Conservation (phyloP, 2,888 invertebrate genomes). For the Cyaniris semiargus region DNA sequence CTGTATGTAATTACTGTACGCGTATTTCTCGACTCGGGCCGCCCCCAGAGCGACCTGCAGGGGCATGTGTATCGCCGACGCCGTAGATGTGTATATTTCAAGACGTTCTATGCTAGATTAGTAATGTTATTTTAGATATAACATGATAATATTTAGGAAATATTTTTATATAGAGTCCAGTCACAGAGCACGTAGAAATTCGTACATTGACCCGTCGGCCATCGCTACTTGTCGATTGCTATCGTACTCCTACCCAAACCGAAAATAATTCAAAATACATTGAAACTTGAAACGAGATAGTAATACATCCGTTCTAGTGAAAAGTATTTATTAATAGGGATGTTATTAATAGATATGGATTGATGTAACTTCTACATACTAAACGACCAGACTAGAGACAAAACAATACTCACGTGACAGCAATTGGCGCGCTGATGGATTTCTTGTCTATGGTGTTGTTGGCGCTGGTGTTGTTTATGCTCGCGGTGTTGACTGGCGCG, state of each 20-base stretch:
- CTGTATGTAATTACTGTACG: conserved; percentile 41
- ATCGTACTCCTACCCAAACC: no score
- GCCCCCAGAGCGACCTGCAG: conserved; percentile 51
- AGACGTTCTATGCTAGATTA: conserved; percentile 59
- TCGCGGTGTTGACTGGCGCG: conserved; percentile 47
- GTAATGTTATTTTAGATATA: conserved; percentile 24
- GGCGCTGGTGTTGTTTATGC: conserved; percentile 56
- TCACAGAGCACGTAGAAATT: no score
- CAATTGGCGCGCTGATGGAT: conserved; percentile 74
- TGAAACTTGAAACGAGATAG: no score
- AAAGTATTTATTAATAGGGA: no score
- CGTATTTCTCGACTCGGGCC: conserved; percentile 44
- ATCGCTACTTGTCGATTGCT: no score
- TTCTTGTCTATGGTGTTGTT: conserved; percentile 75
- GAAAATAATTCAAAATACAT: no score
- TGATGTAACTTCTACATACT: background rate
- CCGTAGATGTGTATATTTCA: conserved; percentile 56
- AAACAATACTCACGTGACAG: conserved; percentile 67
- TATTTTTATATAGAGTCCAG: background rate
- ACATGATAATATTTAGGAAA: background rate
- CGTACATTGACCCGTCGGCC: no score
- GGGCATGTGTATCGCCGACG: conserved; percentile 38
- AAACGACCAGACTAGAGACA: background rate
- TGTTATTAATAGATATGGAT: no score
- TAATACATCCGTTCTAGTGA: no score